Evolutionary conservation across 1,140 invertebrate genomes (phyloP).

Genomic region (Drosophila setifemur): DNA sequence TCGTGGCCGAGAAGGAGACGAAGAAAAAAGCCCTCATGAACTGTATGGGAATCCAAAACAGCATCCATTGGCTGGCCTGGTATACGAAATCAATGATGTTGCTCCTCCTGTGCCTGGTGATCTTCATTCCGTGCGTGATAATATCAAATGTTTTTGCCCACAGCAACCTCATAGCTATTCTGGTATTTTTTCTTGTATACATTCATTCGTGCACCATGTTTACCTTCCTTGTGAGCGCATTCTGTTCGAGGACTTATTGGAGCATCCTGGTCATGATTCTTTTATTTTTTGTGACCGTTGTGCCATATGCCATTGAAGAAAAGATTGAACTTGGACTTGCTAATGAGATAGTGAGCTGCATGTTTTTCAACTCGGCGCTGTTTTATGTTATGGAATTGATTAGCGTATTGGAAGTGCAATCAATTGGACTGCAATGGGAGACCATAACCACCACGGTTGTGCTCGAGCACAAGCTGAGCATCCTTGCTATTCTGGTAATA

Average conservation of each 20-base stretch:
- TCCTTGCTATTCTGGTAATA: slow-evolving; percentile 80
- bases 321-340: background rate
- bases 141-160: slow-evolving; percentile 10
- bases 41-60: slow-evolving; percentile 91
- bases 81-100: slow-evolving; percentile 89
- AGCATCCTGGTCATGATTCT: background rate
- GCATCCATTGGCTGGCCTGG: slow-evolving; percentile 92
- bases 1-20: slow-evolving; percentile 85
- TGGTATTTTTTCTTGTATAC: background rate
- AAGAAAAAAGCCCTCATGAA: slow-evolving; percentile 90
- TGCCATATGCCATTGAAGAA: slow-evolving; percentile 68
- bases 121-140: slow-evolving; percentile 73
- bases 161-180: background rate
- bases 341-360: background rate
- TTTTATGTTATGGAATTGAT: background rate
- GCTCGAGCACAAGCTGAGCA: slow-evolving; percentile 82
- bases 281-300: background rate
- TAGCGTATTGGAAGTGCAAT: background rate
- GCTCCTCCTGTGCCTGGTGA: slow-evolving; percentile 62
- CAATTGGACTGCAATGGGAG: background rate
- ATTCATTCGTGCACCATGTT: slow-evolving; percentile 67
- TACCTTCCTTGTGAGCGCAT: slow-evolving; percentile 87
- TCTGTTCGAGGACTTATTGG: slow-evolving; percentile 82
- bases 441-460: background rate
- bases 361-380: slow-evolving; percentile 5